Evolutionary conservation across 2,888 invertebrate genomes (phyloP).

Genomic region (Vandiemenella viatica): DNA sequence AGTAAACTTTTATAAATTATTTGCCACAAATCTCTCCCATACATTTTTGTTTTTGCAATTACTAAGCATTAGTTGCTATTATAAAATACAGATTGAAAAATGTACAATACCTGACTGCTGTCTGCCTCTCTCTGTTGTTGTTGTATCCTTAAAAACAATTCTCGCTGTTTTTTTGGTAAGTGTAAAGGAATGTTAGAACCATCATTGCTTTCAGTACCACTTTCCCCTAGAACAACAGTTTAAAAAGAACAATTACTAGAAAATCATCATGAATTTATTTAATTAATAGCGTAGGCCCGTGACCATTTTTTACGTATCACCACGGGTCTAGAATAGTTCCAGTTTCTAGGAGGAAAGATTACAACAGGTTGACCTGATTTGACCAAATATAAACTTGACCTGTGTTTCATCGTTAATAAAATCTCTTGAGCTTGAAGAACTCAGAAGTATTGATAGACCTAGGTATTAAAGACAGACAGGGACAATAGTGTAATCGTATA

Average conservation of each 20-base stretch:
- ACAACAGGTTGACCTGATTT: too few species aligned
- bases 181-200: slow-evolving; percentile 30
- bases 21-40: not conserved
- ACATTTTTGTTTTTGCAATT: not conserved
- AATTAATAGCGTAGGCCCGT: too few species aligned
- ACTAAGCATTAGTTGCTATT: not conserved
- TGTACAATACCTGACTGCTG: slow-evolving; percentile 15
- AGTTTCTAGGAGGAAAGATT: too few species aligned
- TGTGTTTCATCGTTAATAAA: too few species aligned
- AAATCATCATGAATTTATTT: not conserved
- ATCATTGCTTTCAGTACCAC: slow-evolving; percentile 9
- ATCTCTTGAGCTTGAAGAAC: too few species aligned
- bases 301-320: too few species aligned
- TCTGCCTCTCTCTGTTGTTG: slow-evolving; percentile 36
- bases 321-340: too few species aligned
- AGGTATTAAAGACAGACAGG: too few species aligned
- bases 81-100: not conserved
- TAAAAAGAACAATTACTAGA: not conserved
- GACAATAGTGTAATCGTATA: too few species aligned
- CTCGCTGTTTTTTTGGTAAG: slow-evolving; percentile 48
- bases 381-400: too few species aligned
- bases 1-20: not conserved
- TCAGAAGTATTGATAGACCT: too few species aligned
- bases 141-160: slow-evolving; percentile 48
- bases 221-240: slow-evolving; percentile 18